These are phyloP conservation scores for Reticulitermes lucifugus DNA, from an alignment of 2,888 invertebrate genomes.

Conservation along the genomic window DNA sequence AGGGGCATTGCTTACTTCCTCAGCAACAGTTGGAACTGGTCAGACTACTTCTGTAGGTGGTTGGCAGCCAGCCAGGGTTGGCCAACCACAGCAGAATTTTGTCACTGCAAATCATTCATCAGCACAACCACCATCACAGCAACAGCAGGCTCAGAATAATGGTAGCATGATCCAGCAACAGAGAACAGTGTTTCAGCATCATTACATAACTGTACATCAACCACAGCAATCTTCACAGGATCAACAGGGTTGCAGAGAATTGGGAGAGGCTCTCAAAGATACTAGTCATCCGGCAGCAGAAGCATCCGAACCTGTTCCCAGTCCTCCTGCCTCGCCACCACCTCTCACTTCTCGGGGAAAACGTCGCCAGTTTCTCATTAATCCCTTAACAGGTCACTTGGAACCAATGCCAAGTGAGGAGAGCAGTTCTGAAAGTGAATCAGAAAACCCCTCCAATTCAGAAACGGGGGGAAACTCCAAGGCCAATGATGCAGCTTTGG, in stretches of 20 bases:
- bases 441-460: slow-evolving; percentile 62
- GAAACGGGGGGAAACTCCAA: slow-evolving; percentile 61
- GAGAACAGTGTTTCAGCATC: slow-evolving; percentile 61
- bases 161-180: slow-evolving; percentile 65
- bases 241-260: slow-evolving; percentile 27
- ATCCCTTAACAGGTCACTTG: slow-evolving; percentile 87
- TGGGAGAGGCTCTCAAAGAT: slow-evolving; percentile 36
- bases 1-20: background rate
- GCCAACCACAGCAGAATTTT: slow-evolving; percentile 27
- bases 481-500: slow-evolving; percentile 58
- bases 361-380: slow-evolving; percentile 85
- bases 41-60: slow-evolving; percentile 5
- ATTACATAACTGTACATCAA: slow-evolving; percentile 46
- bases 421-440: slow-evolving; percentile 72
- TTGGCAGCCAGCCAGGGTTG: slow-evolving; percentile 30
- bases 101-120: slow-evolving; percentile 29
- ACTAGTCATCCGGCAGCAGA: slow-evolving; percentile 41
- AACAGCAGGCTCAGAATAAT: slow-evolving; percentile 56
- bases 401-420: slow-evolving; percentile 79
- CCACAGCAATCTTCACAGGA: slow-evolving; percentile 32
- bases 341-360: slow-evolving; percentile 65
- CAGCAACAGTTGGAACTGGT: background rate
- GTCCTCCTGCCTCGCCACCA: slow-evolving; percentile 54
- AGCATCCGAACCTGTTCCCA: slow-evolving; percentile 39
- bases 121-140: slow-evolving; percentile 48